Base-by-base conservation (phyloP, 1,140 invertebrate genomes). In the Trigoniulus corallinus region DNA sequence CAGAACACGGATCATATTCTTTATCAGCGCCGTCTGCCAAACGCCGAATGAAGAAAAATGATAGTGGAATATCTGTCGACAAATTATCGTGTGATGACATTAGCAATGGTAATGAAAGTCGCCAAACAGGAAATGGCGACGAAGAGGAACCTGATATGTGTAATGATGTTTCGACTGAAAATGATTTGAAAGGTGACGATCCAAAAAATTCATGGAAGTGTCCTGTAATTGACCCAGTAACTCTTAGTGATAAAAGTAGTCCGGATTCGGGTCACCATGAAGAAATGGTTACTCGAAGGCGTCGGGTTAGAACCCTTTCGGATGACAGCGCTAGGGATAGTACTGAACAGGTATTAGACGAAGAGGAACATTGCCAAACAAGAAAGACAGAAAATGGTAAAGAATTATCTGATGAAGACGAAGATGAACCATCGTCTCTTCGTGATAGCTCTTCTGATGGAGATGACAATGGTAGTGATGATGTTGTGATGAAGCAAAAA, bases 401-500 rank as follows among this genome's bases (percentile, higher is more conserved):
- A 24, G 29, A 27, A 24, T 22, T 45, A 29, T 13, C 2, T 7
- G 18, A 39, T 4, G 23, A 49, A 53, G 24, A 44, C 15, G 50
- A 48, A 47, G 29, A 27, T 20, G 13, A 34, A 23, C 18, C 15
- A 26, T 22, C 42, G 2, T 20, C n/a, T 23, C 20, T 21, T 34
- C 26, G 42, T 34, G 21, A 39, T 15, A 39, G 3, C 43, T 24
- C 40, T 22, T 20, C 41, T 34, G 51, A 51, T 47, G 37, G 46
- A 48, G 50, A 42, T 26, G 53, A 55, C 18, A 44, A 40, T 54
- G 48, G 44, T 10, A 42, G 12, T 10, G 41, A 42, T 42, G 41
- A 42, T 21, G 72, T 76, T 23, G 61, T 80, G 21, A 61, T 67
- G 34, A 79, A 78, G 60, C 27, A 58, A 67, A 75, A 71, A 62